Base-by-base conservation (phyloP, 1,140 invertebrate genomes). In the Theocolax elegans region DNA sequence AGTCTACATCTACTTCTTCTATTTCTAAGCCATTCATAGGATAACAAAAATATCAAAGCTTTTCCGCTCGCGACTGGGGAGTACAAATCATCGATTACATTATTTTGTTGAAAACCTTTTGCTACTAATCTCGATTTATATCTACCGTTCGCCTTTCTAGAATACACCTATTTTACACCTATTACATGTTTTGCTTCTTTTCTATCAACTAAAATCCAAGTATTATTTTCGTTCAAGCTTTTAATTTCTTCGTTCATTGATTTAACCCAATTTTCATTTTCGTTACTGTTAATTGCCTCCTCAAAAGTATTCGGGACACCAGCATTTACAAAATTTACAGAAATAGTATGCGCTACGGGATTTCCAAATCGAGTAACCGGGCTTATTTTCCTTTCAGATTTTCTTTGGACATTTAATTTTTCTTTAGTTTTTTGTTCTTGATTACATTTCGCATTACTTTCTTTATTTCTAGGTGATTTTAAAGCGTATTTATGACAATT, bases 21-120 rank as follows among this genome's bases (percentile, higher is more conserved):
- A 80, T 75, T 54, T 86, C 66, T 25, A 77, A 13, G 27, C 79
- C 79, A 76, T 86, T 82, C 51, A 40, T 79, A 77, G 40, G 75
- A 76, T 38, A 79, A 74, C 74, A 80, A 70, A 54, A 76, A 65
- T 75, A 80, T 66, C 31, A 72, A 44, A 19, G 38, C 60, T 60
- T 63, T 63, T 29, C 58, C 62, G 56, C 71, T 71, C 19, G 40
- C 75, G 65, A 82, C 79, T 31, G 77, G 79, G 25, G 80, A 51
- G 31, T 80, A 80, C 40, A 69, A 70, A 75, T 81, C 74, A 31
- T 80, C 78, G 51, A 74, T 44, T 35, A 42, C 59, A 44, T 73
- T 17, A 54, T 67, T 53, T 71, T 76, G 72, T 60, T 70, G 38
- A 64, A 71, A 73, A n/a, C 68, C 68, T 48, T 53, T 48, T 9